Evolutionary conservation across 2,888 invertebrate genomes (phyloP), one percentile per base, ranked within the genome.

Genomic region (Galeopsomyia nigrocyanea): DNA sequence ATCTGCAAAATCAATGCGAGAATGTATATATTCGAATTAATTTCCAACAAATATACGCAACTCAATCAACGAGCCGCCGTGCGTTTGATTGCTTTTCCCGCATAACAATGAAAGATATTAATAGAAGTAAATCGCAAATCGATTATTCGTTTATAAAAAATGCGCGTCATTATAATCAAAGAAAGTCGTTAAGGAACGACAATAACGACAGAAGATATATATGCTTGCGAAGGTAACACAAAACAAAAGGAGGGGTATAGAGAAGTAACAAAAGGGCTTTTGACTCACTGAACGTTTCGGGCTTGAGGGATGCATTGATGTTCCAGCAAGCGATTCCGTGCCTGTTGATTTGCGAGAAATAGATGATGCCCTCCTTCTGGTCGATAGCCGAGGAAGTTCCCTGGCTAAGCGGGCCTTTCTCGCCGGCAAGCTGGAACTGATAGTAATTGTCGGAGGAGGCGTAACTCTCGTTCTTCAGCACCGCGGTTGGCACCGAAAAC

Each of bases 301-400:
- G 87, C 31, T 88, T 90, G 79, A 93, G 90, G 0, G 91, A 90
- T 77, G 90, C 91, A 64, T 89, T 88, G 0, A 90, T 89, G 82
- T 95, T 94, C 95, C 95, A 95, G 84, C 95, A 95, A 0, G 92
- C 93, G 1, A 95, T 89, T 0, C 92, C 94, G 81, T 95, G 92
- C 79, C 90, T 92, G 82, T 93, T 93, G 0, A 94, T 90, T 76
- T 93, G 90, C 1, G 94, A 92, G 79, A 94, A 92, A 87, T 95
- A 94, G 72, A 94, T 87, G 13, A 93, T 91, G 39, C 90, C 91
- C 0, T 91, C 91, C 75, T 90, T 88, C 61, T 89, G 88, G 80
- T 95, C 94, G 77, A 91, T 90, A 80, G 89, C 90, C 75, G 93
- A 93, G 6, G 94, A 90, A 0, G 94, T 92, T 0, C 95, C 90